A percentile compares a stretch with the other conserved stretches of the same genome.
phyloP scores from a whole-genome alignment of 2,888 invertebrate genomes.

The Eristalis pertinax region DNA sequence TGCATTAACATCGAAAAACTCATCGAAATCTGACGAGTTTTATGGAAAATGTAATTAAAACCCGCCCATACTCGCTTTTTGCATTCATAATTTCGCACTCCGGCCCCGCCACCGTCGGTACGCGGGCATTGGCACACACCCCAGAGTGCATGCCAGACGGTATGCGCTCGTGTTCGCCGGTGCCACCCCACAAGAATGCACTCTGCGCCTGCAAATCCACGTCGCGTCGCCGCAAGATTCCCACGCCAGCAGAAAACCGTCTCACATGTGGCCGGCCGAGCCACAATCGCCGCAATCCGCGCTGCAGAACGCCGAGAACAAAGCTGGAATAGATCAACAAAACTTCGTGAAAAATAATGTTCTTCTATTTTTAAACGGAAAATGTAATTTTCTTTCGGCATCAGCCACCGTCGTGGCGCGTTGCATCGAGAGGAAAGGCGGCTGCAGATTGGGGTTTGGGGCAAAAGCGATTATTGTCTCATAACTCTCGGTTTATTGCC shows the following conservation, averaged over 20 bases:
- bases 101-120: background rate
- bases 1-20: slow-evolving; percentile 6
- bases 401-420: background rate
- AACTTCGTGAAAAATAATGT: slow-evolving; percentile 60
- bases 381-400: slow-evolving; percentile 55
- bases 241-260: slow-evolving; percentile 63
- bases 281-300: slow-evolving; percentile 14
- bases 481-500: slow-evolving; percentile 71
- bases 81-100: slow-evolving; percentile 4
- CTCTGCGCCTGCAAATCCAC: slow-evolving; percentile 15
- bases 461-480: slow-evolving; percentile 68
- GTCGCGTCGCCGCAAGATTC: slow-evolving; percentile 47
- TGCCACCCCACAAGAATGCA: slow-evolving; percentile 35
- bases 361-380: slow-evolving; percentile 66
- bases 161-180: background rate
- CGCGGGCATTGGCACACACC: background rate
- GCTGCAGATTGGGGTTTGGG: slow-evolving; percentile 31
- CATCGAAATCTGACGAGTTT: slow-evolving; percentile 8
- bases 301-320: slow-evolving; percentile 12
- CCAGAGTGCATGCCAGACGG: background rate
- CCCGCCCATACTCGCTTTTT: background rate
- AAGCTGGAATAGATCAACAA: slow-evolving; percentile 58
- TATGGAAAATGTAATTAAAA: slow-evolving; percentile 25
- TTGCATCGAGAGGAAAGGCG: slow-evolving; percentile 22
- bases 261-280: slow-evolving; percentile 35